Percentiles rank a stretch among this genome's conserved stretches.
phyloP scores from a whole-genome alignment of 1,140 invertebrate genomes.

The Sminthurinus signatus region DNA sequence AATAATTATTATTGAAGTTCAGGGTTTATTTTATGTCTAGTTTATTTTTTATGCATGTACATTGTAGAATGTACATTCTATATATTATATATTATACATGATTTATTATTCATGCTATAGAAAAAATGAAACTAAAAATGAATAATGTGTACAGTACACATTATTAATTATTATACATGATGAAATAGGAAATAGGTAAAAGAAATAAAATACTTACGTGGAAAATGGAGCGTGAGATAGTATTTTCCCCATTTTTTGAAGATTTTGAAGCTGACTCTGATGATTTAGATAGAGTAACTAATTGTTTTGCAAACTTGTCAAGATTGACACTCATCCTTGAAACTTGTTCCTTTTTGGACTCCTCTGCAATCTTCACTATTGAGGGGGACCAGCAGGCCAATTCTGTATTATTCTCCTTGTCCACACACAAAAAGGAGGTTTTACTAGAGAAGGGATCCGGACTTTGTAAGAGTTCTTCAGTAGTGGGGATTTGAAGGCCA shows the following conservation, averaged over 20 bases:
- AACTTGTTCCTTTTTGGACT: background rate
- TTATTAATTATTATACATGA: background rate
- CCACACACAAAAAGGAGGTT: background rate
- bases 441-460: no score
- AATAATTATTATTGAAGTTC: conserved; percentile 31
- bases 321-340: background rate
- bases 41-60: conserved; percentile 8
- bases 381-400: background rate
- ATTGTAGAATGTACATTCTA: no score
- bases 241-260: background rate
- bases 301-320: conserved; percentile 12
- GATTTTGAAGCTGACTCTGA: background rate
- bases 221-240: background rate
- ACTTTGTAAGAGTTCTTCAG: no score
- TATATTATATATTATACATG: no score
- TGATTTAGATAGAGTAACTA: background rate
- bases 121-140: background rate
- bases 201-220: background rate
- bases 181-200: background rate
- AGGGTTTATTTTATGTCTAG: conserved; percentile 28
- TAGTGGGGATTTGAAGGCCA: no score
- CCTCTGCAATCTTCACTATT: background rate
- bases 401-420: background rate
- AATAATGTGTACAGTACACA: background rate
- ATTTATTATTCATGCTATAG: conserved; percentile 11